Percentiles rank a stretch among this genome's conserved stretches.
Evolutionary conservation across 2,797 vertebrate genomes (phyloP).

Genomic region (Propithecus perrieri): DNA sequence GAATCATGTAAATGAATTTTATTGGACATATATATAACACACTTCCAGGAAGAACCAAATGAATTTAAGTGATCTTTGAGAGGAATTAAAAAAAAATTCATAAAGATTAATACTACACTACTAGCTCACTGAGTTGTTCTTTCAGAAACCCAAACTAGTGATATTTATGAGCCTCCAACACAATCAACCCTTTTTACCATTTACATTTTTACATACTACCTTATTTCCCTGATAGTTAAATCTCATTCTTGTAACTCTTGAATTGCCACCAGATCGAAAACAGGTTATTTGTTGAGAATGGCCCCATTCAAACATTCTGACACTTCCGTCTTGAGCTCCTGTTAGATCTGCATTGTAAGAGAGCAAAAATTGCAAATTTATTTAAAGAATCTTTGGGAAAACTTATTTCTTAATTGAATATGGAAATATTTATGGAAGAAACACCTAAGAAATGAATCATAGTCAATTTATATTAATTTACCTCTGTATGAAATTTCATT

Average conservation of each 20-base stretch:
- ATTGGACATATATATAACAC: neutral
- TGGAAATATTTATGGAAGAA: constrained; percentile 41
- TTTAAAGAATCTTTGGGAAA: constrained; percentile 19
- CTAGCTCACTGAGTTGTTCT: neutral
- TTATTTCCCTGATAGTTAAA: constrained; percentile 99
- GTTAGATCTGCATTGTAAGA: constrained; percentile 91
- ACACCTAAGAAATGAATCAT: neutral
- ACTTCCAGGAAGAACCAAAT: constrained; percentile 12
- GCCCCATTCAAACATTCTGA: constrained; percentile 99
- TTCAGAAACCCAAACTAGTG: constrained; percentile 15
- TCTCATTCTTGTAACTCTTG: constrained; percentile 95
- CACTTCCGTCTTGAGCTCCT: constrained; percentile 98
- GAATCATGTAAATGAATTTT: constrained; percentile 36
- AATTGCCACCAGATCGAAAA: constrained; percentile 96
- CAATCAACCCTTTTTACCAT: neutral
- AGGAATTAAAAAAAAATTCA: neutral
- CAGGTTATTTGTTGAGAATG: constrained; percentile 98
- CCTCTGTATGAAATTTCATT: constrained; percentile 33
- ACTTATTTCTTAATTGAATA: constrained; percentile 19
- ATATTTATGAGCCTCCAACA: neutral
- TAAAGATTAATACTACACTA: constrained; percentile 25
- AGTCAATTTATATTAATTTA: constrained; percentile 44
- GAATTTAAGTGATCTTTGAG: constrained; percentile 8
- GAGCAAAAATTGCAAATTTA: neutral
- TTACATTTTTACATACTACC: constrained; percentile 84